phyloP scores from a whole-genome alignment of 1,140 invertebrate genomes.

The Trypoxylus dichotomus region DNA sequence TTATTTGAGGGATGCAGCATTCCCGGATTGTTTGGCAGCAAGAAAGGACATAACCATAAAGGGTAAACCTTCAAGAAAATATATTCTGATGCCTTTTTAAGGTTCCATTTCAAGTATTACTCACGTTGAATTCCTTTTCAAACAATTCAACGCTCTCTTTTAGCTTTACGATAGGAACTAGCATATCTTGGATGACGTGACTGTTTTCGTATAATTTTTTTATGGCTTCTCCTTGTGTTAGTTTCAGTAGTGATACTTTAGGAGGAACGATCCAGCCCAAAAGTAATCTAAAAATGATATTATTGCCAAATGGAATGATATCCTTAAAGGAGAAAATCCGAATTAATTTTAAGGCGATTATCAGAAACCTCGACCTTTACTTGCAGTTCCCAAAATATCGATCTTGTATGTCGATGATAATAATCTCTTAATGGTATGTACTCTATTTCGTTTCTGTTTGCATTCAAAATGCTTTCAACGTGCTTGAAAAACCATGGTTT shows the following conservation, averaged over 20 bases:
- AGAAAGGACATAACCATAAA: slow-evolving; percentile 83
- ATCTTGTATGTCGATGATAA: slow-evolving; percentile 79
- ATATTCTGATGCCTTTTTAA: background rate
- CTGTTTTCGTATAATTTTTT: slow-evolving; percentile 75
- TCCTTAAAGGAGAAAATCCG: slow-evolving; percentile 61
- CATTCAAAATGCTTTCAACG: slow-evolving; percentile 61
- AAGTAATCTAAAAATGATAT: slow-evolving; percentile 70
- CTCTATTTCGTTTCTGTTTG: slow-evolving; percentile 57
- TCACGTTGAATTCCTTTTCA: slow-evolving; percentile 70
- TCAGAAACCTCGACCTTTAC: slow-evolving; percentile 52
- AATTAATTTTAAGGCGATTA: too few species aligned
- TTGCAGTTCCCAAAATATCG: slow-evolving; percentile 83
- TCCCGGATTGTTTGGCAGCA: slow-evolving; percentile 68
- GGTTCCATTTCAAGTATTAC: background rate
- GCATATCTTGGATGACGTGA: slow-evolving; percentile 85
- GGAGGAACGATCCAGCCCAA: slow-evolving; percentile 83
- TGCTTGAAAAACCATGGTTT: slow-evolving; percentile 87
- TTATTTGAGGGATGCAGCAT: slow-evolving; percentile 62
- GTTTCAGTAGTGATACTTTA: slow-evolving; percentile 80
- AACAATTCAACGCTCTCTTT: slow-evolving; percentile 66
- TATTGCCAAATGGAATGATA: slow-evolving; percentile 85
- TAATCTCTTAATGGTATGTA: slow-evolving; percentile 81
- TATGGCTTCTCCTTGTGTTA: slow-evolving; percentile 75
- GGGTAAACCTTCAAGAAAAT: slow-evolving; percentile 70
- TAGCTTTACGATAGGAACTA: slow-evolving; percentile 69